Evolutionary conservation across 2,888 invertebrate genomes (phyloP), one percentile per base, ranked within the genome.

Genomic region (Heliconius charithonia): DNA sequence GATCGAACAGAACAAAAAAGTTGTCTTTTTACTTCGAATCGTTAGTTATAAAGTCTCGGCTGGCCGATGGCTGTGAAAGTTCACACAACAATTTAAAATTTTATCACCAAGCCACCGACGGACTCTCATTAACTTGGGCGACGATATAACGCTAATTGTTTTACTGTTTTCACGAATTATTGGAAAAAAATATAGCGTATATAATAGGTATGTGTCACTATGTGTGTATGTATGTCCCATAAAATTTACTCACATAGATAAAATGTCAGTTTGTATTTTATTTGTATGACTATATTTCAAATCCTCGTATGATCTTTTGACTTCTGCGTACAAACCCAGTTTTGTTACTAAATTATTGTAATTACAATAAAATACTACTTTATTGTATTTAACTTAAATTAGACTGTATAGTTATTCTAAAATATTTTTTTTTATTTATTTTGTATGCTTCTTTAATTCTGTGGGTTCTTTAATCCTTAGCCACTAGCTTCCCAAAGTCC

Each of bases 1-100:
- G 85, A 86, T 84, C 85, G 82, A 84, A 82, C 79, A 79, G 83
- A 85, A 88, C 84, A 88, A 90, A 91, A 88, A 89, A 86, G 85
- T 87, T 85, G 87, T 86, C 86, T 84, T 85, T 88, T 87, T 84
- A 84, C 80, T 83, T 82, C 82, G 83, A 83, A 83, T 85, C 83
- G 83, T 85, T 84, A 89, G 88, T 89, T 88, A 91, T 93, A 92
- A 93, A 93, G 87, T 86, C 83, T 84, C 78, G 85, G 86, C 88
- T 89, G 87, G 84, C 88, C 91, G 85, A 93, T 91, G 88, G 88
- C 92, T 94, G 95, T 94, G 94, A 94, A 94, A 94, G 94, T 94
- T 95, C 94, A 95, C 95, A 94, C 92, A 90, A 93, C 91, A 93
- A 94, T 95, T 93, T 90, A 89, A 89, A 85, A 89, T 94, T 94